Evolutionary conservation across 2,888 invertebrate genomes (phyloP), one percentile per base, ranked within the genome.

Genomic region (Limulus polyphemus): DNA sequence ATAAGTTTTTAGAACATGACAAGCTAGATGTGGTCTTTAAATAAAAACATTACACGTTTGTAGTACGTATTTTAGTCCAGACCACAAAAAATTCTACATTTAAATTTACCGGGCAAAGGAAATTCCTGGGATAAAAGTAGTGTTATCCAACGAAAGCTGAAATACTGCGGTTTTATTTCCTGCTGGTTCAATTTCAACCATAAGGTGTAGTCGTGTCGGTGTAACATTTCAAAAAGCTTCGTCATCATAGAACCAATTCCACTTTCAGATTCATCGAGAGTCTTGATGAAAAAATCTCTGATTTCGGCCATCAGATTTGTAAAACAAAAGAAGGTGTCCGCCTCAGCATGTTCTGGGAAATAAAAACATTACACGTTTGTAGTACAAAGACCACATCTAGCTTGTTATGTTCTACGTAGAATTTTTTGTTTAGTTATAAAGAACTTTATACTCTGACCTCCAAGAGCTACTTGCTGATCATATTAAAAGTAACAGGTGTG

Each of bases 301-400:
- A 98, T 95, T 79, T 98, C 98, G 0, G 88, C 86, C 99, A 99
- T 99, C 58, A 99, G 79, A 75, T 93, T 93, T 5, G 97, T 99
- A 76, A 99, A 99, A 74, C 97, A 94, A 78, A 94, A 98, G 77
- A 99, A 99, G 65, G 93, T 88, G 75, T 99, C 99, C 0, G 97
- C 90, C 76, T 99, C 99, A 0, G 98, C 98, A 76, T 88, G 81
- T 73, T 87, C 94, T 89, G 77, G 49, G 71, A 70, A 60, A 47
- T n/a, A n/a, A n/a, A n/a, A n/a, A n/a, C n/a, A n/a, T n/a, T n/a
- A n/a, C n/a, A n/a, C n/a, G n/a, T n/a, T n/a, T n/a, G n/a, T n/a
- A n/a, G n/a, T n/a, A n/a, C n/a, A n/a, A n/a, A n/a, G n/a, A n/a
- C n/a, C n/a, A n/a, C n/a, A n/a, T n/a, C n/a, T n/a, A n/a, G n/a